Base-by-base conservation (phyloP, 2,888 invertebrate genomes). In the Pardosa pseudoannulata region DNA sequence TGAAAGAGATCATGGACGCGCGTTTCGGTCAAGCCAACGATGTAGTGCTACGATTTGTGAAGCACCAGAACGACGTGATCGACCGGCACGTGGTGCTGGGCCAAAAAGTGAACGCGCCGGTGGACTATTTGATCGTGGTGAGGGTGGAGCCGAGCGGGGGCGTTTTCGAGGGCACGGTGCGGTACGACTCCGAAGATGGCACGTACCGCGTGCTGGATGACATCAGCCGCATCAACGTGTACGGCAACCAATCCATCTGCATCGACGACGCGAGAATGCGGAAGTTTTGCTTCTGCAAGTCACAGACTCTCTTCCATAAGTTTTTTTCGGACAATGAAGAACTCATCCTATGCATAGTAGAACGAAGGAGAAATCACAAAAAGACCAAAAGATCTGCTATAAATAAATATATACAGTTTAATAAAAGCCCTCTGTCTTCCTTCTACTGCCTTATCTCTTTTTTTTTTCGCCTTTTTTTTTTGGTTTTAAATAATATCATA, bases 111-210 rank as follows among this genome's bases (percentile, higher is more conserved):
- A 78, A 87, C n/a, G 88, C 87, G 27, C 88, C 88, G 5, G 79
- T 64, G 0, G 88, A 95, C 90, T 94, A 94, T 88, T 93, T 94
- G 89, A 91, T 95, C 56, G 94, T 94, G 7, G 90, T 95, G 88
- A 92, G 93, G 85, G 94, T 95, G 0, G 88, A 90, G 39, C 96
- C 96, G 0, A 95, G 96, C 0, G 92, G 92, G 64, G 96, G 94
- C 0, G 91, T 95, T 62, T 97, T 97, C 91, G 97, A 97, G 91
- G 95, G 95, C 0, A 96, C 96, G 0, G 93, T 97, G 6, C 92
- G 94, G n/a, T 39, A 91, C 92, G 89, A 88, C 32, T 76, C 88
- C 64, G 31, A 90, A 89, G 78, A 79, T 27, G 87, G 74, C 23
- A 72, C 81, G 1, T 87, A 76, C n/a, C 76, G 78, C 31, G 91